phyloP scores from a whole-genome alignment of 1,140 invertebrate genomes.

The Neelides sp. region DNA sequence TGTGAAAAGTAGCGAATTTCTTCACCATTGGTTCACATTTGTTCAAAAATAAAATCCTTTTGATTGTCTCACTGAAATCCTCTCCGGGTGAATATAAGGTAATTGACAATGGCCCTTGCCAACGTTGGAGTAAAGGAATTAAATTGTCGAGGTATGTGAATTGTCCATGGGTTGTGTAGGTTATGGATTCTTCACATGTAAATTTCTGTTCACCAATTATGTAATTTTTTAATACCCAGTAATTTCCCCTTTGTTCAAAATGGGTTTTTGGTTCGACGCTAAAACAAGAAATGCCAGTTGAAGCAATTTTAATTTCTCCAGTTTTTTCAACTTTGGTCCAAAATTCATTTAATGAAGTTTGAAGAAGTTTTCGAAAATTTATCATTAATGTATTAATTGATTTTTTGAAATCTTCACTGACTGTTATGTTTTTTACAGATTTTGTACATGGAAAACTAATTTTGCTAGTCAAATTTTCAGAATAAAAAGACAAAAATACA shows the following conservation, averaged over 20 bases:
- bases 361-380: too few relatives aligned
- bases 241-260: constrained; percentile 32
- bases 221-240: constrained; percentile 35
- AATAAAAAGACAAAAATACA: too few relatives aligned
- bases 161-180: constrained; percentile 39
- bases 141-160: constrained; percentile 38
- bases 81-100: constrained; percentile 37
- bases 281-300: neutral
- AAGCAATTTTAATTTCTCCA: too few relatives aligned
- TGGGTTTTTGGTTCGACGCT: constrained; percentile 2
- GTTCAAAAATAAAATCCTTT: constrained; percentile 31
- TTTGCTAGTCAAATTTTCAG: too few relatives aligned
- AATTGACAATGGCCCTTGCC: constrained; percentile 38
- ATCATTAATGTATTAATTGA: too few relatives aligned
- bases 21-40: constrained; percentile 29
- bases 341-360: too few relatives aligned
- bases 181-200: constrained; percentile 35
- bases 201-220: constrained; percentile 31
- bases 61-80: constrained; percentile 31
- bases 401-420: too few relatives aligned
- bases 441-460: too few relatives aligned
- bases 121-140: constrained; percentile 35
- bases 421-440: too few relatives aligned
- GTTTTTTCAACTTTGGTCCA: too few relatives aligned
- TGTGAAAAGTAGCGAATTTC: constrained; percentile 32